phyloP scores from a whole-genome alignment of 1,140 invertebrate species.

The Physella acuta region DNA sequence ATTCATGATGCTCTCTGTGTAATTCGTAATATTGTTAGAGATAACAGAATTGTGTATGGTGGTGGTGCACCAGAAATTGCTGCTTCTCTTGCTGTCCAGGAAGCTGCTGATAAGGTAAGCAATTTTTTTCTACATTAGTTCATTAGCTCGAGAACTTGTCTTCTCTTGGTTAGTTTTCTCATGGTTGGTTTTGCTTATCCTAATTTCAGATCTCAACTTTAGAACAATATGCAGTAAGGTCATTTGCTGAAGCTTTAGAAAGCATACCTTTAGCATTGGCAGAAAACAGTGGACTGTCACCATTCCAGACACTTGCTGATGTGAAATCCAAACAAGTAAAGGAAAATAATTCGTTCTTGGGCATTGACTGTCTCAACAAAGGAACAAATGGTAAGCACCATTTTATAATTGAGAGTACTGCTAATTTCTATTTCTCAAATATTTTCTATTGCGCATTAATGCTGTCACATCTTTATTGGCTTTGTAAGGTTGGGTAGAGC shows the following conservation, averaged over 20 bases:
- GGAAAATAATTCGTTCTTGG: constrained; percentile 84
- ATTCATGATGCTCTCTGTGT: constrained; percentile 98
- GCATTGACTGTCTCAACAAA: constrained; percentile 90
- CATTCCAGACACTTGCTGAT: constrained; percentile 89
- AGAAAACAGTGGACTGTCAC: constrained; percentile 92
- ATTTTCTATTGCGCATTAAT: too few species aligned
- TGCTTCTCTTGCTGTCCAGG: constrained; percentile 85
- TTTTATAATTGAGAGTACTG: not conserved
- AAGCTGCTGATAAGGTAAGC: constrained; percentile 80
- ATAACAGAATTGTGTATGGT: constrained; percentile 93
- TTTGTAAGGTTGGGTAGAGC: too few species aligned
- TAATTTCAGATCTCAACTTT: constrained; percentile 84
- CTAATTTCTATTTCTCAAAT: too few species aligned
- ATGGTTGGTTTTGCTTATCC: too few species aligned
- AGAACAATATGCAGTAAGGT: constrained; percentile 96
- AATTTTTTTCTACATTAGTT: too few species aligned
- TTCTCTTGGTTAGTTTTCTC: too few species aligned
- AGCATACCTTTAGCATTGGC: constrained; percentile 91
- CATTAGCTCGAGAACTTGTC: too few species aligned
- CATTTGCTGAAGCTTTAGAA: constrained; percentile 94
- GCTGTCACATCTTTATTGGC: too few species aligned
- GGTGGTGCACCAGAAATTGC: constrained; percentile 96
- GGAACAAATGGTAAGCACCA: constrained; percentile 72
- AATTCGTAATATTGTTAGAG: constrained; percentile 89
- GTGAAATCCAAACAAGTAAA: constrained; percentile 85